Conservation (phyloP, 2,113 vertebrate species). For the Mirounga angustirostris region DNA sequence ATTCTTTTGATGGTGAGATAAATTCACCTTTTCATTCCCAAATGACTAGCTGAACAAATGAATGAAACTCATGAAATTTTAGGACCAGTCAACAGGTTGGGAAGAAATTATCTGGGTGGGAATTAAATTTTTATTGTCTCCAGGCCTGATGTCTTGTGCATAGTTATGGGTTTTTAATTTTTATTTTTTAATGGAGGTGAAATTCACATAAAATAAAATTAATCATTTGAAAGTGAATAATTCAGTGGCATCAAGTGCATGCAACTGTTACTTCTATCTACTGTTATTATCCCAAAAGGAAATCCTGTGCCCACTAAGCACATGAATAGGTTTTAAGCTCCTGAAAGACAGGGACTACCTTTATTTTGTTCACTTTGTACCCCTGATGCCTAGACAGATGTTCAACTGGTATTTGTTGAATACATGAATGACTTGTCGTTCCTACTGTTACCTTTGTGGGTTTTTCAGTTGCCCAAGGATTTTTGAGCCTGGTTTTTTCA, state of each 20-base stretch:
- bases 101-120: neutral
- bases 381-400: neutral
- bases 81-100: neutral
- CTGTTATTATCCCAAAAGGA: neutral
- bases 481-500: neutral
- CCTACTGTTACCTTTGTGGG: neutral
- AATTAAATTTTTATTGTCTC: neutral
- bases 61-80: neutral
- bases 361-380: neutral
- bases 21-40: constrained; percentile 25
- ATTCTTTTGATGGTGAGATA: neutral
- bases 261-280: neutral
- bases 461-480: neutral
- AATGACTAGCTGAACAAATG: neutral
- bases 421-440: neutral
- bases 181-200: neutral
- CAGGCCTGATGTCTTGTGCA: neutral
- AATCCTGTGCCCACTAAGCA: neutral
- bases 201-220: neutral
- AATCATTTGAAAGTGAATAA: neutral
- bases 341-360: neutral
- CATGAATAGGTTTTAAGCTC: neutral
- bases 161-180: neutral
- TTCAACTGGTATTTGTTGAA: neutral
- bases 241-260: neutral